Base-by-base conservation (phyloP, 1,140 invertebrate species). In the Apis florea region DNA sequence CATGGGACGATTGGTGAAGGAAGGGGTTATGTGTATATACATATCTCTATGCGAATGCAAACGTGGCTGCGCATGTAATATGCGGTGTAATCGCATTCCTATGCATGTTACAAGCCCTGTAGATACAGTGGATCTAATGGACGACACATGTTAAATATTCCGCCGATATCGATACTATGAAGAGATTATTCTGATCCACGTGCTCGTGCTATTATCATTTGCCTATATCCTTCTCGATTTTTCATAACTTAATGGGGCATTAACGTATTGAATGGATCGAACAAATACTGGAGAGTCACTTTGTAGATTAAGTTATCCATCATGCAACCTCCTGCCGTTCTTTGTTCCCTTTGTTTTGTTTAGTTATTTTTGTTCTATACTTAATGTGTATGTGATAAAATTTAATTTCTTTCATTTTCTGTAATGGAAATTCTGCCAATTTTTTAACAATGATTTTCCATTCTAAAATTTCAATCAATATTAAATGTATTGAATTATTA, bases 71-170 rank as follows among this genome's bases (percentile, higher is more conserved):
- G 49, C 79, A 68, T 82, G 85, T 88, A 88, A 89, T 80, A 77
- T 85, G 72, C 71, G 84, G 69, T 84, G 85, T 79, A 88, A 86
- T 85, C 86, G 82, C 77, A 68, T 81, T 89, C 76, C 82, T 80
- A 85, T 72, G 73, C 76, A 81, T 88, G 79, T 79, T 85, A 66
- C 80, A n/a, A 59, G 58, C 68, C 77, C 66, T 79, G 70, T 83
- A 78, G 63, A 74, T 83, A 79, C 61, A 70, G 67, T 61, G 80
- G 83, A 79, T 85, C 84, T 83, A 83, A 86, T 86, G 82, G 76
- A 66, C 58, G 72, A 87, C 85, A 86, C 74, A 73, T 83, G 85
- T 83, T 83, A 77, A 79, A 77, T 73, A 76, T 73, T 73, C 74
- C 31, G 26, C 49, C 63, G 8, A 31, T 81, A 67, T 67, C 79